phyloP scores from a whole-genome alignment of 2,888 invertebrate genomes.

The Drosophila peninsularis region DNA sequence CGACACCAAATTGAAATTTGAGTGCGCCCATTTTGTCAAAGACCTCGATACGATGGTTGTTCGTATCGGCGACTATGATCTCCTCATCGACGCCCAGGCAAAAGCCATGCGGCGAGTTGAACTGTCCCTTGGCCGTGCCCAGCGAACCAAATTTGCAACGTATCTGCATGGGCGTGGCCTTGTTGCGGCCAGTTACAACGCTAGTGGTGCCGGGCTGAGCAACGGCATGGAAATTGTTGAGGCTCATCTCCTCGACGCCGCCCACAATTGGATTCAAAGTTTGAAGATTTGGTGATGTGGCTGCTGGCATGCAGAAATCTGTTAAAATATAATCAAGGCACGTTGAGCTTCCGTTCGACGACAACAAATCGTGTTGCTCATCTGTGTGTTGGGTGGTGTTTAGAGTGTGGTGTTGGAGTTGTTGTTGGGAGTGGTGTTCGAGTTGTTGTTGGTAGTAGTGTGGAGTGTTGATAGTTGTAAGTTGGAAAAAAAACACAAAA shows the following conservation, averaged over 20 bases:
- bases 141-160: slow-evolving; percentile 97
- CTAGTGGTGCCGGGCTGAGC: slow-evolving; percentile 82
- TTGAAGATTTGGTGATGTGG: slow-evolving; percentile 87
- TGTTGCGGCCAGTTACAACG: slow-evolving; percentile 87
- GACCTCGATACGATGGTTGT: slow-evolving; percentile 97
- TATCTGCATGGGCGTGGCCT: slow-evolving; percentile 94
- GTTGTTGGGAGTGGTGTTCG: slow-evolving; percentile 9
- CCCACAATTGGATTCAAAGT: slow-evolving; percentile 84
- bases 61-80: slow-evolving; percentile 98
- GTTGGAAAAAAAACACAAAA: slow-evolving; percentile 14
- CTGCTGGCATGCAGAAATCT: slow-evolving; percentile 87
- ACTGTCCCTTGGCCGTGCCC: slow-evolving; percentile 96
- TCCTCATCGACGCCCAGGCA: slow-evolving; percentile 97
- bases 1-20: slow-evolving; percentile 96
- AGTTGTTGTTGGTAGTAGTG: slow-evolving; percentile 5
- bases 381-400: slow-evolving; percentile 74
- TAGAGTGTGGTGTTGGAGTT: slow-evolving; percentile 10
- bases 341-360: slow-evolving; percentile 87
- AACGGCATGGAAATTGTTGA: slow-evolving; percentile 84
- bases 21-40: slow-evolving; percentile 97
- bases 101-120: slow-evolving; percentile 98
- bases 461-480: slow-evolving; percentile 6
- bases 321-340: slow-evolving; percentile 87
- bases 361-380: slow-evolving; percentile 85
- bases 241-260: slow-evolving; percentile 84